A percentile compares a stretch with the other conserved stretches of the same genome.
Evolutionary conservation across 2,797 vertebrate species (phyloP).

Genomic region (Heliangelus exortis): DNA sequence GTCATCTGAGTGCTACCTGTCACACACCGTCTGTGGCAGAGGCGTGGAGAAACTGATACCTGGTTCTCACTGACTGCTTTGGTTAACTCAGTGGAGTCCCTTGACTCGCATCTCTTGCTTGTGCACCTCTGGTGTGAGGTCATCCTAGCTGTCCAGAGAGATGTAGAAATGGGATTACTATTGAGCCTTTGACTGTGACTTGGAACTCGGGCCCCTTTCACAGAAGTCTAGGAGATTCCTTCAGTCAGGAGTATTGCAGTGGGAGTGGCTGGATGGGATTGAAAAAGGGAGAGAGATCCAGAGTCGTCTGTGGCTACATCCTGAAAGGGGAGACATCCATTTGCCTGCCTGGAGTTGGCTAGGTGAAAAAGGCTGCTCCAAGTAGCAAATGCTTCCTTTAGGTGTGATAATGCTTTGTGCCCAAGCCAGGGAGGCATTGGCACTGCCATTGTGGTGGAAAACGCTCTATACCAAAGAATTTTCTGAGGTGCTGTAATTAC

Average conservation of each 20-base stretch:
- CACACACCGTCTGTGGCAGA: not conserved
- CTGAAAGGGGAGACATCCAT: not conserved
- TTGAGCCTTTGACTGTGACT: not conserved
- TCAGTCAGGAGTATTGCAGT: not conserved
- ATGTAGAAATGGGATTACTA: not conserved
- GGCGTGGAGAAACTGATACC: not conserved
- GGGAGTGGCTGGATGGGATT: not conserved
- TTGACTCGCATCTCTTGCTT: rapidly evolving
- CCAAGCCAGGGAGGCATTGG: not conserved
- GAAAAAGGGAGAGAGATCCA: not conserved
- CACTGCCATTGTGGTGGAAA: not conserved
- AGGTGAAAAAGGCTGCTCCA: not conserved
- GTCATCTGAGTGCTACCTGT: not conserved
- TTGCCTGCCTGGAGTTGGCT: not conserved
- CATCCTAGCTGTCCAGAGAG: not conserved
- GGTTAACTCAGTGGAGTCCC: not conserved
- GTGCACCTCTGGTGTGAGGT: not conserved
- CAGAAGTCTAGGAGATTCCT: not conserved
- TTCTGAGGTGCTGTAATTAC: not conserved
- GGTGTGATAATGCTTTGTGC: not conserved
- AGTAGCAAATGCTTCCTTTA: not conserved
- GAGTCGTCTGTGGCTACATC: not conserved
- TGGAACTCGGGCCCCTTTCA: not conserved
- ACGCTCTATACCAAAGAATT: not conserved
- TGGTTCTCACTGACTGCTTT: not conserved